These are phyloP conservation scores for Periplaneta americana DNA, from an alignment of 1,140 invertebrate species.

Conservation along the genomic window DNA sequence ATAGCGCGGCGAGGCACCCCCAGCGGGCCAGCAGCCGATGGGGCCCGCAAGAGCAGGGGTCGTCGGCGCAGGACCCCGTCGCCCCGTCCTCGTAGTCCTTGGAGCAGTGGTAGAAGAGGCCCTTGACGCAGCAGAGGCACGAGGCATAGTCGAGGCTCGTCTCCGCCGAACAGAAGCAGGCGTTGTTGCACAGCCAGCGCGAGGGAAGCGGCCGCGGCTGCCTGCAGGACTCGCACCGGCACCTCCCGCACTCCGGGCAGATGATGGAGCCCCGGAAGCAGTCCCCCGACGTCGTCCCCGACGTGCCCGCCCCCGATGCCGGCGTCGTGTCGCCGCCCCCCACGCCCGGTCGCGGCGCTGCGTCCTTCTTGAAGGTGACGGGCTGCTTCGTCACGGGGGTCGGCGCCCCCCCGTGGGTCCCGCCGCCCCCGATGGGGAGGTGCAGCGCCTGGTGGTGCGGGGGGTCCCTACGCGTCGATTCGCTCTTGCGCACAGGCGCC, in stretches of 20 bases:
- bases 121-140: slow-evolving; percentile 91
- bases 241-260: slow-evolving; percentile 78
- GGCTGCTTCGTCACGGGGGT: slow-evolving; percentile 24
- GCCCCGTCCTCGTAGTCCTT: slow-evolving; percentile 61
- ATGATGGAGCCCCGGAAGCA: slow-evolving; percentile 55
- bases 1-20: slow-evolving; percentile 75
- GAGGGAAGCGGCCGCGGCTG: slow-evolving; percentile 76
- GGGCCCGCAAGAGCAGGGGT: slow-evolving; percentile 79
- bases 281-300: slow-evolving; percentile 22
- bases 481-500: slow-evolving; percentile 20
- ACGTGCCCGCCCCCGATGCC: slow-evolving; percentile 5
- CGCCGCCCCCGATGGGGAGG: slow-evolving; percentile 34
- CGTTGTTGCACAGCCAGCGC: slow-evolving; percentile 81
- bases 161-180: slow-evolving; percentile 81
- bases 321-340: slow-evolving; percentile 18
- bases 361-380: slow-evolving; percentile 24
- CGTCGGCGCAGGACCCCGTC: slow-evolving; percentile 64
- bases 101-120: slow-evolving; percentile 86
- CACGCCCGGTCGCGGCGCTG: slow-evolving; percentile 24
- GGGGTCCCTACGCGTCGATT: slow-evolving; percentile 16
- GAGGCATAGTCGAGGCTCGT: slow-evolving; percentile 80
- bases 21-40: slow-evolving; percentile 64
- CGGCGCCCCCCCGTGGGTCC: slow-evolving; percentile 19
- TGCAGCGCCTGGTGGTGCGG: slow-evolving; percentile 15
- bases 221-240: slow-evolving; percentile 81